Evolutionary conservation across 2,888 invertebrate genomes (phyloP).

Genomic region (Dolichomitus sp.): DNA sequence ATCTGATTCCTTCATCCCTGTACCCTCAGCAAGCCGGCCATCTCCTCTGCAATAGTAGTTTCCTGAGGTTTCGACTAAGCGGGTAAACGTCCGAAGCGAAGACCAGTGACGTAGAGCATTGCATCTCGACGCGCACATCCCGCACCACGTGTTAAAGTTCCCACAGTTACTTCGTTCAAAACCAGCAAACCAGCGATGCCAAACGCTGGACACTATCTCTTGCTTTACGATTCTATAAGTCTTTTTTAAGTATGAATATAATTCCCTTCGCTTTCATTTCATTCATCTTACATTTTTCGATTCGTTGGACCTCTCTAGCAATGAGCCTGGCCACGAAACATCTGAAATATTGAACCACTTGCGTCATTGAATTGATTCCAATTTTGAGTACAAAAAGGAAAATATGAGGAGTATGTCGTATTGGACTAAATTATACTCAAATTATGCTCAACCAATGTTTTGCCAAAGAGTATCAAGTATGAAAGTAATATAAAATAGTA

Average conservation of each 20-base stretch:
- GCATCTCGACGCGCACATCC: conserved; percentile 47
- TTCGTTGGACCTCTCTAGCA: not conserved
- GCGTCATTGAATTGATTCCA: not conserved
- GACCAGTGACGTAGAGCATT: conserved; percentile 46
- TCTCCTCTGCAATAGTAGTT: conserved; percentile 48
- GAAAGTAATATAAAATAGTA: no score
- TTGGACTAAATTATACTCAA: no score
- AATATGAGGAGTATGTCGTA: no score
- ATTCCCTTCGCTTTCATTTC: not conserved
- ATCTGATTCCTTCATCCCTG: conserved; percentile 46
- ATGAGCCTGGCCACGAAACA: not conserved
- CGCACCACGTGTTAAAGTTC: conserved; percentile 59
- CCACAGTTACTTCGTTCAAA: conserved; percentile 49
- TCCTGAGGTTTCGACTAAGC: conserved; percentile 10
- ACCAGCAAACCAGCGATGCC: conserved; percentile 33
- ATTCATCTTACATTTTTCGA: not conserved
- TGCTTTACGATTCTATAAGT: not conserved
- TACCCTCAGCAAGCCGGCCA: conserved; percentile 35
- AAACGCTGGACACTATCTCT: conserved; percentile 17
- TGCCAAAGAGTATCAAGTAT: no score
- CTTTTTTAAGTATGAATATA: conserved; percentile 13
- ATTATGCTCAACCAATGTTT: no score
- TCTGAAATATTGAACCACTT: conserved; percentile 4
- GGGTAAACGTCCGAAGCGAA: conserved; percentile 32
- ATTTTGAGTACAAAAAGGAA: no score